Evolutionary conservation across 2,113 vertebrate species (phyloP).

Genomic region (Bostrychus sinensis): DNA sequence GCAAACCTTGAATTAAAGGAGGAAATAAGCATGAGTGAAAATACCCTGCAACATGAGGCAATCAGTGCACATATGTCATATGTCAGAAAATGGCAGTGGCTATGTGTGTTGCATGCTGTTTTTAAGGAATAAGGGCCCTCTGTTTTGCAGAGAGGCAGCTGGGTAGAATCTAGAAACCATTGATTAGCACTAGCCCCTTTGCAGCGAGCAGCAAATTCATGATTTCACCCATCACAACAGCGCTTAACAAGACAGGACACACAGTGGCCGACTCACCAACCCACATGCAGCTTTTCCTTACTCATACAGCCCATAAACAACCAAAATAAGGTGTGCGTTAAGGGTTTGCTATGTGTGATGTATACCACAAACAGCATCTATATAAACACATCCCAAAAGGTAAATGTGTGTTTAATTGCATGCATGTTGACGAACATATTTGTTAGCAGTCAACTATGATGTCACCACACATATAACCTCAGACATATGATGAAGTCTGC

Average conservation of each 20-base stretch:
- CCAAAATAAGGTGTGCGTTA: constrained; percentile 7
- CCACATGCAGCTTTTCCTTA: constrained; percentile 19
- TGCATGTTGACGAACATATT: not conserved
- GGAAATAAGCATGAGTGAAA: constrained; percentile 63
- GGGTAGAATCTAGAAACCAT: constrained; percentile 68
- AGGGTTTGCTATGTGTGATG: constrained; percentile 5
- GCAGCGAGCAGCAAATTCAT: constrained; percentile 58
- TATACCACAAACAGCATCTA: not conserved
- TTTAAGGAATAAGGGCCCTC: constrained; percentile 72
- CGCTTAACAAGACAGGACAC: constrained; percentile 72
- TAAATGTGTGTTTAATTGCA: constrained; percentile 8
- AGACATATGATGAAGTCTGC: constrained; percentile 49
- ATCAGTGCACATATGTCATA: constrained; percentile 71
- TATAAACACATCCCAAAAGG: not conserved
- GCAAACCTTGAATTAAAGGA: constrained; percentile 43
- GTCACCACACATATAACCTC: constrained; percentile 30
- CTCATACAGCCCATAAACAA: constrained; percentile 15
- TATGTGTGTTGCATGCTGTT: constrained; percentile 27
- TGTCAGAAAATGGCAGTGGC: constrained; percentile 60
- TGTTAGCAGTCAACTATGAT: constrained; percentile 33
- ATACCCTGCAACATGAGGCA: constrained; percentile 54
- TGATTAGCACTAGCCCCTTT: constrained; percentile 68
- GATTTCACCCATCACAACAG: constrained; percentile 70
- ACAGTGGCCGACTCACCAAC: constrained; percentile 49
- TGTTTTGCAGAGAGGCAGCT: constrained; percentile 76